These are phyloP conservation scores for Chiroxiphia lanceolata DNA, from an alignment of 2,797 vertebrate species.

Conservation along the genomic window DNA sequence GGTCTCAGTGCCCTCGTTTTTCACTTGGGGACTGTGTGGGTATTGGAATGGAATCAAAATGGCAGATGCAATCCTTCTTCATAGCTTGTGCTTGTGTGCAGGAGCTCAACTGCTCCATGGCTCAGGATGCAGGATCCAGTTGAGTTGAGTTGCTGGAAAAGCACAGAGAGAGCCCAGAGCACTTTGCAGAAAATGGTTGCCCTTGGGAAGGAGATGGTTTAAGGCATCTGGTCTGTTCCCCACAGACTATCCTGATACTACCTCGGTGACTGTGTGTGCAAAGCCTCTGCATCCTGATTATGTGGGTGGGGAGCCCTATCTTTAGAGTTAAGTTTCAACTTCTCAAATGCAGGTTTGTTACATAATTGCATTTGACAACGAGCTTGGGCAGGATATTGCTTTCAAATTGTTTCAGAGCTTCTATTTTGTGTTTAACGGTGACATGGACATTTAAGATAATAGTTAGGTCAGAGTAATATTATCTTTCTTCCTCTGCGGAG, in stretches of 20 bases:
- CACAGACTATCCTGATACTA: background rate
- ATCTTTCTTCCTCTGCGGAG: background rate
- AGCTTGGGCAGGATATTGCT: background rate
- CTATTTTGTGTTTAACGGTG: background rate
- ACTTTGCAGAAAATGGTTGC: background rate
- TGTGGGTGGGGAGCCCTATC: conserved; percentile 14
- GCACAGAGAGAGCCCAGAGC: background rate
- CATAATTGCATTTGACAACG: background rate
- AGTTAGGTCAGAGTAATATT: background rate
- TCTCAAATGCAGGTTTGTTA: background rate
- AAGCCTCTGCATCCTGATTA: background rate
- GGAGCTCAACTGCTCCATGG: background rate
- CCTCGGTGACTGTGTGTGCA: background rate
- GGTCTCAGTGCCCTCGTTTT: background rate
- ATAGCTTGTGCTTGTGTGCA: background rate
- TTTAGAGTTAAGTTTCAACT: background rate
- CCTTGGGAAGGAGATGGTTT: background rate
- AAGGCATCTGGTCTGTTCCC: background rate
- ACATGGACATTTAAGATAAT: background rate
- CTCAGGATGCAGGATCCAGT: background rate
- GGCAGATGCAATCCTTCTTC: background rate
- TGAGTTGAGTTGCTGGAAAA: background rate
- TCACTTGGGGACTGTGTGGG: background rate
- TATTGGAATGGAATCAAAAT: background rate
- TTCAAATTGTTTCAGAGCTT: background rate